Evolutionary conservation across 2,888 invertebrate species (phyloP).

Genomic region (Balanococcus diminutus): DNA sequence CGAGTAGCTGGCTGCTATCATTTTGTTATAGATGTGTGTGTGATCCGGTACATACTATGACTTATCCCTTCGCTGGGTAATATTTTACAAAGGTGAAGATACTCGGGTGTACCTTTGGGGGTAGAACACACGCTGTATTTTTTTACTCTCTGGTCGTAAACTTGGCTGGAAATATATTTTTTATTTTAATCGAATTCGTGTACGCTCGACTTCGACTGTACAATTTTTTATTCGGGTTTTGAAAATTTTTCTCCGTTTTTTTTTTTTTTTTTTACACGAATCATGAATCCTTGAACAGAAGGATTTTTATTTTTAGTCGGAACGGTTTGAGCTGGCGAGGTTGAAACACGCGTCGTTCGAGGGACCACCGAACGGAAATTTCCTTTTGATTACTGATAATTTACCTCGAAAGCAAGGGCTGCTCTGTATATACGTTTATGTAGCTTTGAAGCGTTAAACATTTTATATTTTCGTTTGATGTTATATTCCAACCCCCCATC

Average conservation of each 20-base stretch:
- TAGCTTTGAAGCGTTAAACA: not conserved
- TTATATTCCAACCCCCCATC: not conserved
- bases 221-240: not conserved
- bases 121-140: not conserved
- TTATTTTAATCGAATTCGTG: not conserved
- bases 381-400: constrained; percentile 8
- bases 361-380: not conserved
- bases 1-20: not conserved
- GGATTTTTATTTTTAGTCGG: constrained; percentile 12
- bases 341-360: not conserved
- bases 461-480: not conserved
- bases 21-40: not conserved
- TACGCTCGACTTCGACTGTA: not conserved
- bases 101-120: not conserved
- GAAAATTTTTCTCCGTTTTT: not conserved
- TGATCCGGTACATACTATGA: not conserved
- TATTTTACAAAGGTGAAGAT: constrained; percentile 1
- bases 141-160: not conserved
- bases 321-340: not conserved
- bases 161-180: not conserved
- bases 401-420: not conserved
- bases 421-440: not conserved
- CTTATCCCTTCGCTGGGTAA: not conserved
- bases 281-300: constrained; percentile 3
- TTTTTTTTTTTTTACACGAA: not conserved